Base-by-base conservation (phyloP, 2,113 vertebrate genomes). In the Festucalex cinctus region DNA sequence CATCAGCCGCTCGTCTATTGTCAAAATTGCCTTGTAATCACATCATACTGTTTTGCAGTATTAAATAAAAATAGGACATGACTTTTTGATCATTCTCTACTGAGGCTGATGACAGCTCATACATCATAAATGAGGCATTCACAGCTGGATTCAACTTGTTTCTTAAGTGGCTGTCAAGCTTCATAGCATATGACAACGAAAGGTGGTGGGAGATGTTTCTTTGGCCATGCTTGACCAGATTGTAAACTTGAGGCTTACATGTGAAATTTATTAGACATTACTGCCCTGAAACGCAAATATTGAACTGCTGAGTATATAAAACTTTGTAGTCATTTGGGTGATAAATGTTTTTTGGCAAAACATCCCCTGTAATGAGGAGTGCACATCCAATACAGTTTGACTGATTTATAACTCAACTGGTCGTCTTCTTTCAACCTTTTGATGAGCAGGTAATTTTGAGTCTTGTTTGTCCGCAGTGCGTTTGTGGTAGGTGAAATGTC, bases 61-160 rank as follows among this genome's bases (percentile, higher is more conserved):
- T 62, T 62, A 26, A 43, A 43, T 43, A 41, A 62, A 62, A 60
- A 60, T 60, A 19, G 32, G 17, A 35, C 26, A 58, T 58, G 28
- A 10, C 22, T 17, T 16, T 43, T 43, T 62, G 60, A 61, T 39
- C 36, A 39, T 39, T n/a, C 36, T 24, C 35, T 24, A 62, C 26
- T 26, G 60, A 62, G 13, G 43, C 14, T 41, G n/a, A 8, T 43
- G 60, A 43, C 60, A 43, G 39, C 60, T 43, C 37, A 26, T 62
- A 43, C 39, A 62, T 62, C 60, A 62, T 62, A 39, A 44, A 62
- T 44, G 60, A 62, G 60, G 39, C 39, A 16, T 8, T 41, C 22
- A 17, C 60, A 43, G 37, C 60, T 41, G n/a, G 60, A 39, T 43
- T 5, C 60, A 62, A 62, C 60, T 12, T 10, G 57, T 36, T 35